Base-by-base conservation (phyloP, 2,113 vertebrate genomes). In the Rhea americana region DNA sequence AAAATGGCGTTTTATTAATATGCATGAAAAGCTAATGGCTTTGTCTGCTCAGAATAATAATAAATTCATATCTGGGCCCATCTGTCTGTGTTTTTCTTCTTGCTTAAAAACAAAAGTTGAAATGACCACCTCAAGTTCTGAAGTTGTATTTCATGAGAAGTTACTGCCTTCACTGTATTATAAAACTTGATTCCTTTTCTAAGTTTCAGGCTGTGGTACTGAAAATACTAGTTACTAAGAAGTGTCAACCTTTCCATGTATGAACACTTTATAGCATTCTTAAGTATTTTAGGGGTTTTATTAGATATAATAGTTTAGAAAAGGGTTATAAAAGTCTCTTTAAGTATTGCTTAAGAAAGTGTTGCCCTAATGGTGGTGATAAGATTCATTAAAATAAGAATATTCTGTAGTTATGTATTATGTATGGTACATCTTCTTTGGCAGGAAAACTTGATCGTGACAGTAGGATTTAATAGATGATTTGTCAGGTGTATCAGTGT, bases 1-100 rank as follows among this genome's bases (percentile, higher is more conserved):
- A 81, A 83, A 80, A 53, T 7, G 55, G 5, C 6, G 37, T 76
- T 85, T 82, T 95, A 90, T 87, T 90, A 78, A 73, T 90, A 56
- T 22, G 22, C 72, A 37, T 91, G 9, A 67, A 65, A 61, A 48
- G 2, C 37, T 63, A 66, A 39, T 37, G 35, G 5, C 37, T 90
- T 72, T 65, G 9, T 51, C 51, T 65, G 26, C 25, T 62, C 28
- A 87, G 22, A 55, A 25, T 25, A 68, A 25, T 25, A 62, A 81
- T 75, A 55, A 63, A 82, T 65, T 90, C 3, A 73, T 48, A 24
- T 51, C 37, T 74, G 21, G 32, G 35, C 11, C 21, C 21, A 18
- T 30, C 58, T 58, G 7, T 30, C 53, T 30, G 5, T 61, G 15
- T 39, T 82, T 74, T 74, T 74, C 8, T 7, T 90, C 9, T 35